These are phyloP conservation scores for Oenanthe oenanthe DNA, from an alignment of 2,113 vertebrate genomes.

Conservation along the genomic window DNA sequence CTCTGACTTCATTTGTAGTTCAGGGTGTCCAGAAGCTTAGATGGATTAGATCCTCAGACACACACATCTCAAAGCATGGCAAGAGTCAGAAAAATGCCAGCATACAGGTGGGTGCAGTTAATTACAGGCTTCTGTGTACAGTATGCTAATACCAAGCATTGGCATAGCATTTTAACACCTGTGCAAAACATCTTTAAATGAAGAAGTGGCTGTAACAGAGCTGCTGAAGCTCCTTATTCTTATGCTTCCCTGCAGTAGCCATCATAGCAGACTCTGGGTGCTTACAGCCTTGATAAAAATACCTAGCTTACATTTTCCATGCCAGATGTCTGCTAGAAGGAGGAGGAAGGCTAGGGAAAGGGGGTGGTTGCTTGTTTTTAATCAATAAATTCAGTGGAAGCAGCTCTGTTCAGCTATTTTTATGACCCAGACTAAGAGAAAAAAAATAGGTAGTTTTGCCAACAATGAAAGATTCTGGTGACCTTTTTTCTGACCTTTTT, in stretches of 20 bases:
- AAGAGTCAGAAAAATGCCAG: conserved; percentile 38
- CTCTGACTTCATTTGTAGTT: conserved; percentile 50
- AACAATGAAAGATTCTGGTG: conserved; percentile 19
- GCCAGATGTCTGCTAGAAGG: background rate
- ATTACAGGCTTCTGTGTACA: background rate
- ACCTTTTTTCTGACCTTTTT: conserved; percentile 51
- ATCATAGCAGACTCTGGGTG: background rate
- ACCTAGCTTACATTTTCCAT: background rate
- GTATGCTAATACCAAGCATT: conserved; percentile 6
- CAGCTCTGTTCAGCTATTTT: background rate
- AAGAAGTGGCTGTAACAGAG: background rate
- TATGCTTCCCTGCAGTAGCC: background rate
- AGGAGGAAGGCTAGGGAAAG: background rate
- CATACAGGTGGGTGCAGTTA: conserved; percentile 36
- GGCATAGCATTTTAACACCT: background rate
- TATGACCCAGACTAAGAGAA: conserved; percentile 1
- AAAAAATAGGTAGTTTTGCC: conserved; percentile 7
- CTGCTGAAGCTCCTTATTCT: background rate
- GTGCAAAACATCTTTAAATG: background rate
- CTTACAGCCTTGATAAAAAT: background rate
- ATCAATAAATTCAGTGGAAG: conserved; percentile 19
- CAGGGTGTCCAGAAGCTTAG: conserved; percentile 17
- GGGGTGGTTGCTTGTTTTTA: background rate
- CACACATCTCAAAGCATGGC: conserved; percentile 28
- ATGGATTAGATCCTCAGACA: conserved; percentile 34